Percentiles rank a stretch among this genome's conserved stretches.
These are phyloP conservation scores for Plecotus auritus DNA, from an alignment of 2,113 vertebrate genomes.

Conservation along the genomic window DNA sequence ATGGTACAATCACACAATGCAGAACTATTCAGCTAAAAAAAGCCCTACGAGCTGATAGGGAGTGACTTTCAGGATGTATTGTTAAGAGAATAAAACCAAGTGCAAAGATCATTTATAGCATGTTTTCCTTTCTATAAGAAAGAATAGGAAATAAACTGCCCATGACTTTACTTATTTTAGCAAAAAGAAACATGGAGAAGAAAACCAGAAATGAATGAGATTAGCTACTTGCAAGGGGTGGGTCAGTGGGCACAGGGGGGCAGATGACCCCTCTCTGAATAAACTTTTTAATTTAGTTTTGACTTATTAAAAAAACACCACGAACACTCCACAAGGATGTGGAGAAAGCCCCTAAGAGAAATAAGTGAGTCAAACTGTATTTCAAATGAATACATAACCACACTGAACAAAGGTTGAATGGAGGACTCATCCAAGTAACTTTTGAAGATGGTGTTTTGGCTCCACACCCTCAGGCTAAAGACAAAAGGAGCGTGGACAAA, in stretches of 20 bases:
- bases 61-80: neutral
- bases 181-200: neutral
- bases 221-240: neutral
- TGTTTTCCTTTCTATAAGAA: neutral
- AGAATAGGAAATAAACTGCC: neutral
- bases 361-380: neutral
- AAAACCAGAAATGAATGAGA: slow-evolving; percentile 24
- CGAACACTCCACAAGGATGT: neutral
- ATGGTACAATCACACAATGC: too few species aligned
- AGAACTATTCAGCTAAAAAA: too few species aligned
- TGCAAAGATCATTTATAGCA: neutral
- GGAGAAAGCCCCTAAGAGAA: neutral
- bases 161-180: neutral
- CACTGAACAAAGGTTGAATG: neutral
- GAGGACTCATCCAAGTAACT: neutral
- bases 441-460: neutral
- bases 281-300: neutral
- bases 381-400: neutral
- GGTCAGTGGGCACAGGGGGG: too few species aligned
- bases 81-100: neutral
- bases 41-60: too few species aligned
- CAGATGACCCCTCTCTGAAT: neutral
- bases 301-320: neutral
- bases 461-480: neutral
- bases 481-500: neutral